A percentile compares a stretch with the other conserved stretches of the same genome.
Evolutionary conservation across 2,113 vertebrate genomes (phyloP).

Genomic region (Eptesicus fuscus): DNA sequence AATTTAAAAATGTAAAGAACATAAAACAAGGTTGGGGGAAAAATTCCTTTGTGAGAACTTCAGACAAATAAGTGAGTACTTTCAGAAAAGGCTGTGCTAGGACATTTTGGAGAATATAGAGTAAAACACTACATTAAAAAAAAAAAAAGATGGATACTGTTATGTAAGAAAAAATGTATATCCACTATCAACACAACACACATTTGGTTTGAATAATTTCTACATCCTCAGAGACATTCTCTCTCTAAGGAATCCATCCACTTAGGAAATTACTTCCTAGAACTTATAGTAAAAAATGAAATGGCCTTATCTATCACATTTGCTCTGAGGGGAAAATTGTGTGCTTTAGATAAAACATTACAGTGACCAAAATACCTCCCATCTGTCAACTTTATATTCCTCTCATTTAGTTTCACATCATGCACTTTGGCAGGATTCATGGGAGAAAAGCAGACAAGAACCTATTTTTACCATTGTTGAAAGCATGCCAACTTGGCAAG

Average conservation of each 20-base stretch:
- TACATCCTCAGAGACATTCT: conserved; percentile 39
- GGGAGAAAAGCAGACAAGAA: conserved; percentile 45
- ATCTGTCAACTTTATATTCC: conserved; percentile 60
- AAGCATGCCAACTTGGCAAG: conserved; percentile 54
- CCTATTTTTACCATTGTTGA: conserved; percentile 54
- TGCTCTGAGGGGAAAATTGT: conserved; percentile 65
- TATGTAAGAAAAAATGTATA: not conserved
- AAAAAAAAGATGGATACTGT: not conserved
- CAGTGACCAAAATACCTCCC: conserved; percentile 65
- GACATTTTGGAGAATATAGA: not conserved
- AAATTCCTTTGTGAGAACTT: not conserved
- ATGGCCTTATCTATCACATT: conserved; percentile 49
- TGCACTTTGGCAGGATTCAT: conserved; percentile 49
- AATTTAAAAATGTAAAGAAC: not conserved
- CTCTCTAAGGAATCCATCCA: conserved; percentile 67
- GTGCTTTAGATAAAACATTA: conserved; percentile 65
- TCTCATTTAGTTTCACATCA: conserved; percentile 44
- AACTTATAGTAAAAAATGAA: conserved; percentile 52
- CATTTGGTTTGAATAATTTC: conserved; percentile 61
- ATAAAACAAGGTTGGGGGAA: not conserved
- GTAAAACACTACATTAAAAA: not conserved
- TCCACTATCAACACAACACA: conserved; percentile 29
- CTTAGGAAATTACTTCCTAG: conserved; percentile 61
- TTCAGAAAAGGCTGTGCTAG: not conserved
- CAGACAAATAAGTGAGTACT: not conserved